Base-by-base conservation (phyloP, 2,888 invertebrate genomes). In the Trissolcus japonicus region DNA sequence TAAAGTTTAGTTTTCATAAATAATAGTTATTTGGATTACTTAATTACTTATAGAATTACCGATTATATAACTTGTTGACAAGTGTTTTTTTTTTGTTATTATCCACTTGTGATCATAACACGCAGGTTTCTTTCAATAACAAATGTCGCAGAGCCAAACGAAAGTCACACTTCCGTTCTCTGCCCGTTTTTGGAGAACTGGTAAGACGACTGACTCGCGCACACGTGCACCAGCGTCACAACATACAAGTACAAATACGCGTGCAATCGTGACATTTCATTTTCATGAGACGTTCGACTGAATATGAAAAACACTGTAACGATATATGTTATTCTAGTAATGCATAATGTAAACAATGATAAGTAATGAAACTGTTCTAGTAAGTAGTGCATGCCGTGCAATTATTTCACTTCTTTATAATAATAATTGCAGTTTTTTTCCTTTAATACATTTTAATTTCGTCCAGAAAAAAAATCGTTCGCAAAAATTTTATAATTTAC, bases 161-260 rank as follows among this genome's bases (percentile, higher is more conserved):
- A 76, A 69, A 76, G 76, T 65, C 56, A 43, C 43, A 69, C 65
- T 69, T 76, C 60, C 65, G 60, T 69, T 65, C 13, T 17, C 48
- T 62, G 67, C 48, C 75, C 68, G 75, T 75, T 75, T 68, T 59
- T 65, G 76, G 60, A 62, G 14, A 69, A 76, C 76, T 65, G 67
- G 74, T 68, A 75, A 68, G 41, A 16, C 68, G 21, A 68, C 57
- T 60, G 63, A 55, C 59, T 59, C 59, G 50, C 59, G 51, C 59
- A 60, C 68, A 63, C 57, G 63, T 67, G 66, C 55, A 59, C 29
- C 17, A 41, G 59, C 60, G 63, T 60, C 60, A 55, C 16, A 56
- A 66, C 55, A 66, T 16, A 54, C 63, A 54, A 41, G 35, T 56
- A 29, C 14, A 59, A 50, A 6, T 16, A 35, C 68, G 29, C 13